Base-by-base conservation (phyloP, 2,888 invertebrate species). In the Poecilus cupreus region DNA sequence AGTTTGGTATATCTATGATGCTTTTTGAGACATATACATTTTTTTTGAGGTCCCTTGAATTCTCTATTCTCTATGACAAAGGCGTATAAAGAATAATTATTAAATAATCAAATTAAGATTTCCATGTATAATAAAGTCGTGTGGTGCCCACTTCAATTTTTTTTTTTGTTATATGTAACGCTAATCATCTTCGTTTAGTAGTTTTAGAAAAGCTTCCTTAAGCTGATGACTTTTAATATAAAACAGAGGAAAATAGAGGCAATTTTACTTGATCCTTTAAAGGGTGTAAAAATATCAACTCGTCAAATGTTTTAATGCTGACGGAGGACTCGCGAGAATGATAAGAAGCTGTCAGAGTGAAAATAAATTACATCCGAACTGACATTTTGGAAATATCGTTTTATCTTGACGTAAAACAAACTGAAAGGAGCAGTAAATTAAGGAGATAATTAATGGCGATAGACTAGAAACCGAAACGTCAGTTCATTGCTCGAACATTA, bases 371-470 rank as follows among this genome's bases (percentile, higher is more conserved):
- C 49, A 70, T 64, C 20, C 26, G 60, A 46, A 60, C 77, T 39
- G 77, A 77, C 77, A 70, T 51, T 51, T 49, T 70, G 51, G 51
- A 70, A 79, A 79, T 79, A 70, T 79, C 70, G 51, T 37, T 79
- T 79, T 70, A 79, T 70, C 79, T 79, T 79, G 49, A 51, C 79
- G 70, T 79, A 51, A 79, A 79, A 79, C 79, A 78, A 78, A 78
- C 78, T 78, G 64, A 68, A 78, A 78, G 78, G 20, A 64, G 64
- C 78, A 78, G 79, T 68, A 79, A 79, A 79, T 70, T 79, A 79
- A 51, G 32, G 18, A 70, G 68, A 68, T 70, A 79, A 79, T 79
- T 79, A 70, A 79, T 79, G 79, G 49, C 20, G 26, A 60, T 60
- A 60, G 26, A 60, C 60, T 60, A 26, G 26, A 60, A 60, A 60